These are phyloP conservation scores for Prostheceraeus crozeri DNA, from an alignment of 2,888 invertebrate species.

Conservation along the genomic window DNA sequence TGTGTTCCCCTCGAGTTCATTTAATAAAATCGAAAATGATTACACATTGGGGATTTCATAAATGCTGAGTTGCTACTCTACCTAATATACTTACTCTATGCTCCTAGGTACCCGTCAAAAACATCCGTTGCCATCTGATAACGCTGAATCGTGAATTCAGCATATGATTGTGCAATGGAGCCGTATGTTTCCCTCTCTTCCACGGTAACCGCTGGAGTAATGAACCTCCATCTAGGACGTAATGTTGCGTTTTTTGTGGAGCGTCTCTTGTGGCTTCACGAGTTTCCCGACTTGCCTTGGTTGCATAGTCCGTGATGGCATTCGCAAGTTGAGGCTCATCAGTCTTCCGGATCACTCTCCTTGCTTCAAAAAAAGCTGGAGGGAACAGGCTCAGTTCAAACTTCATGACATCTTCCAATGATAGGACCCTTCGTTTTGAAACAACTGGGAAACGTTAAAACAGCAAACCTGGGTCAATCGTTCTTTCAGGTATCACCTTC, in stretches of 20 bases:
- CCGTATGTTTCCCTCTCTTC: slow-evolving; percentile 39
- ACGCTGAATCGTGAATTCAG: slow-evolving; percentile 17
- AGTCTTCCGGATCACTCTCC: not conserved
- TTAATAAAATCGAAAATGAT: too few relatives aligned
- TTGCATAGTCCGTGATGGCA: not conserved
- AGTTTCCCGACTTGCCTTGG: not conserved
- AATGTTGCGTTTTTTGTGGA: slow-evolving; percentile 29
- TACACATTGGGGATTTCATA: too few relatives aligned
- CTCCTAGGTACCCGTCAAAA: slow-evolving; percentile 38
- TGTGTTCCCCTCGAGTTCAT: too few relatives aligned
- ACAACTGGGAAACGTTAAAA: slow-evolving; percentile 29
- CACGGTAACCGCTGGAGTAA: slow-evolving; percentile 39
- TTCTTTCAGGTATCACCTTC: slow-evolving; percentile 32
- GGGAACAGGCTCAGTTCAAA: slow-evolving; percentile 32
- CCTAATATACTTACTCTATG: too few relatives aligned
- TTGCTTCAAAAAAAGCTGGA: slow-evolving; percentile 36
- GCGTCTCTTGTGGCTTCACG: not conserved
- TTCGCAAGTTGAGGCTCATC: slow-evolving; percentile 6
- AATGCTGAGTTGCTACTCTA: too few relatives aligned
- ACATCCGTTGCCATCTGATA: slow-evolving; percentile 38
- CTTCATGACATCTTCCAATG: slow-evolving; percentile 18
- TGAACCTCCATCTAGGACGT: slow-evolving; percentile 41
- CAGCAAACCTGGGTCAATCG: slow-evolving; percentile 34
- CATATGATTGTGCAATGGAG: slow-evolving; percentile 30
- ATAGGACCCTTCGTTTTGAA: slow-evolving; percentile 24